Evolutionary conservation across 2,888 invertebrate species (phyloP).

Genomic region (Macrosoma leucophasiata): DNA sequence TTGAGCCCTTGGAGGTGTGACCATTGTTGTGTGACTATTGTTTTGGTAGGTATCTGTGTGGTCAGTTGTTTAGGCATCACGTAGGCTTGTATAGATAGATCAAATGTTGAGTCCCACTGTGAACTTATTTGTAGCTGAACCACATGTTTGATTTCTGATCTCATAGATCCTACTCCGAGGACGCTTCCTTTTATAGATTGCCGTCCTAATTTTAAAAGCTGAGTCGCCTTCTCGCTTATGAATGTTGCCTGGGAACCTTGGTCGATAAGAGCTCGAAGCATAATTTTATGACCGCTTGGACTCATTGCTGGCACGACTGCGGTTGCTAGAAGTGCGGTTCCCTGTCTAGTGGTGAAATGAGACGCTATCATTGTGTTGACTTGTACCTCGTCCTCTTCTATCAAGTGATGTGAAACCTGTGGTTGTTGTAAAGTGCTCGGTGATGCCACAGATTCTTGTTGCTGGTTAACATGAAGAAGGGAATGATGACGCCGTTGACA

Average conservation of each 20-base stretch:
- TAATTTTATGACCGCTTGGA: conserved; percentile 4
- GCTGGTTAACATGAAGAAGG: too few relatives aligned
- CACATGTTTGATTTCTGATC: conserved; percentile 7
- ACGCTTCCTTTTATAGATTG: conserved; percentile 6
- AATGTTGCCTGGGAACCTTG: conserved; percentile 21
- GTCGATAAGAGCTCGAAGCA: conserved; percentile 19
- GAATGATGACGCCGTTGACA: conserved; percentile 12
- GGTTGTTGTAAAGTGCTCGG: conserved; percentile 2
- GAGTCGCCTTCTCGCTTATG: conserved; percentile 19
- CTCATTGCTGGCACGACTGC: conserved; percentile 1
- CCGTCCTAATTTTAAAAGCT: conserved; percentile 7
- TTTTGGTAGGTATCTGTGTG: conserved; percentile 7
- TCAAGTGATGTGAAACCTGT: conserved; percentile 2
- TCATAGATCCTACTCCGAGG: conserved; percentile 9
- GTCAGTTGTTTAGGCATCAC: conserved; percentile 9
- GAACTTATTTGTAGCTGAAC: conserved; percentile 7
- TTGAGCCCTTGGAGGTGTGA: conserved; percentile 3
- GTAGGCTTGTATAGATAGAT: conserved; percentile 5
- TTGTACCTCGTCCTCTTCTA: neutral
- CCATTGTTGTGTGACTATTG: conserved; percentile 1
- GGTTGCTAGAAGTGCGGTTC: conserved; percentile 2
- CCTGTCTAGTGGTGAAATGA: conserved; percentile 7
- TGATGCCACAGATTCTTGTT: conserved; percentile 3
- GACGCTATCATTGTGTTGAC: conserved; percentile 16
- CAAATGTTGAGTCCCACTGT: conserved; percentile 2